Percentiles rank a stretch among this genome's conserved stretches.
Conservation (phyloP, 2,797 vertebrate genomes). For the Trachops cirrhosus region DNA sequence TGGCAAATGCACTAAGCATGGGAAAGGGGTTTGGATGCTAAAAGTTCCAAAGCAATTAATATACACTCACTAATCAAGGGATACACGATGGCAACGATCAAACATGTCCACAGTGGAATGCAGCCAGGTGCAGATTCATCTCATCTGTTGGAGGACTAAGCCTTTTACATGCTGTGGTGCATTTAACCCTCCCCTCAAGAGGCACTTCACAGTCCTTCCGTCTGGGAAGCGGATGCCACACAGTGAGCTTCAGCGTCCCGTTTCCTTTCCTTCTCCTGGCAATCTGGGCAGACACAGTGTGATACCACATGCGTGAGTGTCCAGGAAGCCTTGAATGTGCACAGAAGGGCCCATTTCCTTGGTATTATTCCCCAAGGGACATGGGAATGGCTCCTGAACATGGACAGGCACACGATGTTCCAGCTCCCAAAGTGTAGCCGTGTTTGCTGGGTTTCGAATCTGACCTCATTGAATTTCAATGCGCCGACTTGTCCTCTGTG, state of each 20-base stretch:
- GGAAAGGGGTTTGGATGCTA: not conserved
- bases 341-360: not conserved
- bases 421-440: not conserved
- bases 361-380: not conserved
- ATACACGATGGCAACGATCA: not conserved
- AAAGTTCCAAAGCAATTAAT: not conserved
- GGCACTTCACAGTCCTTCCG: not conserved
- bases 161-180: not conserved
- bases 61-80: not conserved
- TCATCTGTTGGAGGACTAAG: not conserved
- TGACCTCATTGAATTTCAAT: constrained; percentile 46
- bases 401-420: not conserved
- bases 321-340: not conserved
- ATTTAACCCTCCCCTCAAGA: not conserved
- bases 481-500: not conserved
- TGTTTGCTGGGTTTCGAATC: not conserved
- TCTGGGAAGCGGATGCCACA: not conserved
- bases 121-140: not conserved
- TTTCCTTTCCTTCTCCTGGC: not conserved
- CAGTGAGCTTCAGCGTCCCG: not conserved
- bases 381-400: constrained; percentile 15
- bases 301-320: not conserved
- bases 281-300: not conserved
- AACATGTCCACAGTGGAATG: not conserved
- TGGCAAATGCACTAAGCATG: not conserved